Conservation (phyloP, 2,888 invertebrate species). For the Andrena dorsata region DNA sequence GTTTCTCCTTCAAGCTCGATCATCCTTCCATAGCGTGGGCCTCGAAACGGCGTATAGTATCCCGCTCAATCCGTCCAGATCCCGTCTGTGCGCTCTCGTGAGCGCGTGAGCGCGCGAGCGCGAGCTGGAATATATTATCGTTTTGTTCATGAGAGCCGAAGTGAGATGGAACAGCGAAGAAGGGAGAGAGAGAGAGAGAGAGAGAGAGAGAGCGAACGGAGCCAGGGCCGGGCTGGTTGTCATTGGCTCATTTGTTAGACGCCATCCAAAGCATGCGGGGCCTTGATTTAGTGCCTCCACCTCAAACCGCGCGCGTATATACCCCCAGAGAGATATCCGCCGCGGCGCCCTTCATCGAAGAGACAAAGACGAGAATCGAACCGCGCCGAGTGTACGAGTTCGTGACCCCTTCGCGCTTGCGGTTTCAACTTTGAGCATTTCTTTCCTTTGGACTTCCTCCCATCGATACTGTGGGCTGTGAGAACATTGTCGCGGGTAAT, state of each 20-base stretch:
- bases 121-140: slow-evolving; percentile 84
- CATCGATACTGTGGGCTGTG: not conserved
- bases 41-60: slow-evolving; percentile 71
- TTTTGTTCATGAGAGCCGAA: slow-evolving; percentile 81
- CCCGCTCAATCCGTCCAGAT: slow-evolving; percentile 74
- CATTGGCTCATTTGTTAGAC: slow-evolving; percentile 85
- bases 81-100: slow-evolving; percentile 70
- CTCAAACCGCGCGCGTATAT: slow-evolving; percentile 75
- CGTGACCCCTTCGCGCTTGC: slow-evolving; percentile 70
- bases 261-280: slow-evolving; percentile 85
- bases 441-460: slow-evolving; percentile 1
- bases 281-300: slow-evolving; percentile 85
- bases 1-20: slow-evolving; percentile 70
- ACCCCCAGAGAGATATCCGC: slow-evolving; percentile 75
- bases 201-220: slow-evolving; percentile 66
- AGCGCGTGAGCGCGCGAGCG: slow-evolving; percentile 31
- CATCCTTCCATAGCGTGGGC: slow-evolving; percentile 68
- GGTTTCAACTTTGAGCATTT: not conserved
- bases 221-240: slow-evolving; percentile 82
- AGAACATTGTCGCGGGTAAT: not conserved
- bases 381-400: slow-evolving; percentile 75
- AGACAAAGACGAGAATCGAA: slow-evolving; percentile 81
- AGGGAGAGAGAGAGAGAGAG: slow-evolving; percentile 67
- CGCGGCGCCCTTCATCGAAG: slow-evolving; percentile 80
- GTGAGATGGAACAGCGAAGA: slow-evolving; percentile 68